Evolutionary conservation across 1,140 invertebrate genomes (phyloP).

Genomic region (Caenorhabditis tropicalis): DNA sequence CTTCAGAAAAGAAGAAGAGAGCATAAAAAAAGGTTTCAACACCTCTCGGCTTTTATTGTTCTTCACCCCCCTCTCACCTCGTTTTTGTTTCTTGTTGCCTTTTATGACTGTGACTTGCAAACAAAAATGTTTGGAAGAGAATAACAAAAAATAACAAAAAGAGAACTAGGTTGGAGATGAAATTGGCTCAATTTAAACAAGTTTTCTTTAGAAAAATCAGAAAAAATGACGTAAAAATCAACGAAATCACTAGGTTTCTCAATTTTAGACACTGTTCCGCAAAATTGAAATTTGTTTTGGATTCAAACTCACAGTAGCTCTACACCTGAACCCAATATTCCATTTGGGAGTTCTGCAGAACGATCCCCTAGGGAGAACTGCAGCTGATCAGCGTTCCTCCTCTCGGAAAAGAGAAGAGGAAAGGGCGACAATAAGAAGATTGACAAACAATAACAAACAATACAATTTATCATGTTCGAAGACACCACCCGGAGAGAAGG

Average conservation of each 20-base stretch:
- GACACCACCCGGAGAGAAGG: background rate
- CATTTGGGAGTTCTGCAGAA: no score
- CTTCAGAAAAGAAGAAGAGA: background rate
- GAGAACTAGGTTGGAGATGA: background rate
- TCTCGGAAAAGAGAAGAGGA: background rate
- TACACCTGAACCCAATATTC: no score
- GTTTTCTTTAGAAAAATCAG: no score
- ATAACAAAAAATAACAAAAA: background rate
- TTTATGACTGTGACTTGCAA: background rate
- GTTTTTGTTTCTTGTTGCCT: background rate
- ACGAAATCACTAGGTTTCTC: no score
- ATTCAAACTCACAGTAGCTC: no score
- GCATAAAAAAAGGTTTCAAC: background rate
- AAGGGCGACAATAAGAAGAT: slow-evolving; percentile 25
- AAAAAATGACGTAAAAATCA: no score
- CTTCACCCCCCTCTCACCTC: background rate
- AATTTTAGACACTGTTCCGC: no score
- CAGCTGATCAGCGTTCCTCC: background rate
- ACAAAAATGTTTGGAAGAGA: background rate
- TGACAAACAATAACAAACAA: slow-evolving; percentile 40
- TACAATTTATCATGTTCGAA: slow-evolving; percentile 29
- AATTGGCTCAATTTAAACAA: no score
- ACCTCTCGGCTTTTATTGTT: background rate
- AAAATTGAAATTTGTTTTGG: no score
- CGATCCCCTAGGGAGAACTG: no score